phyloP scores from a whole-genome alignment of 1,140 invertebrate species.

The Bilobella aurantiaca region DNA sequence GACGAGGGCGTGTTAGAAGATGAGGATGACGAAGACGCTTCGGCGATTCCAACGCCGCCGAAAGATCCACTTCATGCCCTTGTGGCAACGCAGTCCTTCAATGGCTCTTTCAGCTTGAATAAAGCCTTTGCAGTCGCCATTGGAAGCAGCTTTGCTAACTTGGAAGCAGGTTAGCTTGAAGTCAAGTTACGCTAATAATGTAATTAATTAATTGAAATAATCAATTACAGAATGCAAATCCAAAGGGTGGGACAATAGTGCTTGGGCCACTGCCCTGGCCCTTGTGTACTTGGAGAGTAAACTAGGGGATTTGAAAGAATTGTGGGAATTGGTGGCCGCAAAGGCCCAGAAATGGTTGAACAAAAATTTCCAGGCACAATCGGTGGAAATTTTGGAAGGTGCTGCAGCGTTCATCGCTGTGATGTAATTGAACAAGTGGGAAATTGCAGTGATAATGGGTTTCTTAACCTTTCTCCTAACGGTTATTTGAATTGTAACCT shows the following conservation, averaged over 20 bases:
- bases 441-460: too few species aligned
- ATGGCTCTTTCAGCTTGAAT: constrained; percentile 26
- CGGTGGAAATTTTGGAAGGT: constrained; percentile 5
- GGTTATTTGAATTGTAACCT: too few species aligned
- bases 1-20: background rate
- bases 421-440: too few species aligned
- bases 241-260: constrained; percentile 10
- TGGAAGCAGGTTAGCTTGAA: constrained; percentile 19
- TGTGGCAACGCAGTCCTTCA: constrained; percentile 27
- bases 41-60: background rate
- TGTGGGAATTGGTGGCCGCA: constrained; percentile 30
- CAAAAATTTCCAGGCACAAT: constrained; percentile 5
- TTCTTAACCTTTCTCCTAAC: too few species aligned
- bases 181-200: background rate
- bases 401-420: constrained; percentile 1
- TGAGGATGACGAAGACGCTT: background rate
- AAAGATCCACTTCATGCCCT: constrained; percentile 18
- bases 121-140: constrained; percentile 12
- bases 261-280: constrained; percentile 24
- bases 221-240: constrained; percentile 18
- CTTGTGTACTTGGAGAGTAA: constrained; percentile 19
- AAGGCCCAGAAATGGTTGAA: constrained; percentile 27
- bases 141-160: constrained; percentile 11
- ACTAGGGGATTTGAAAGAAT: constrained; percentile 21
- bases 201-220: background rate